A percentile compares a stretch with the other conserved stretches of the same genome.
Evolutionary conservation across 2,113 vertebrate genomes (phyloP).

Genomic region (Sinocyclocheilus anshuiensis): DNA sequence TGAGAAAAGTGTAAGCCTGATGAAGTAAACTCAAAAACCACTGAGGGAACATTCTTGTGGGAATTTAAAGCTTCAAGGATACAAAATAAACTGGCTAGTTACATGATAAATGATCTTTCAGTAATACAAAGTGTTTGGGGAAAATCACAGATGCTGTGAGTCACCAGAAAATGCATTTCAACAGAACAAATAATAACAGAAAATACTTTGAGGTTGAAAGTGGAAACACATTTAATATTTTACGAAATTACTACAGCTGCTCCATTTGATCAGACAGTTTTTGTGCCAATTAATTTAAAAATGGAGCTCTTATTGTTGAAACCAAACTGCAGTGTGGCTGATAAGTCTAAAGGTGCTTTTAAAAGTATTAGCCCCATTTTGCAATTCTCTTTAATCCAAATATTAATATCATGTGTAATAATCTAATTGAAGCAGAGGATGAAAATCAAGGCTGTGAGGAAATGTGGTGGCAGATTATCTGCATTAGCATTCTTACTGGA

Average conservation of each 20-base stretch:
- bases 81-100: conserved; percentile 30
- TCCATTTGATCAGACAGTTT: neutral
- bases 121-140: neutral
- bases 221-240: neutral
- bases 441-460: conserved; percentile 69
- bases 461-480: conserved; percentile 65
- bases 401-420: conserved; percentile 67
- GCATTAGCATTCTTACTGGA: conserved; percentile 62
- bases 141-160: neutral
- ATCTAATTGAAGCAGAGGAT: conserved; percentile 67
- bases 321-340: conserved; percentile 57
- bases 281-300: neutral
- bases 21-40: conserved; percentile 16
- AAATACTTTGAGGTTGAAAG: neutral
- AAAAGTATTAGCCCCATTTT: conserved; percentile 61
- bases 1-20: conserved; percentile 28
- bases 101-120: neutral
- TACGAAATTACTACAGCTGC: neutral
- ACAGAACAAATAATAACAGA: neutral
- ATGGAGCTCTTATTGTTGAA: neutral
- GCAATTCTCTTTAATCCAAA: conserved; percentile 71
- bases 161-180: neutral
- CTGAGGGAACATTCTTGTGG: conserved; percentile 14
- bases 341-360: conserved; percentile 67
- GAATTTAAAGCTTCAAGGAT: conserved; percentile 38